These are phyloP conservation scores for Tiliqua scincoides DNA, from an alignment of 2,113 vertebrate species.

Conservation along the genomic window DNA sequence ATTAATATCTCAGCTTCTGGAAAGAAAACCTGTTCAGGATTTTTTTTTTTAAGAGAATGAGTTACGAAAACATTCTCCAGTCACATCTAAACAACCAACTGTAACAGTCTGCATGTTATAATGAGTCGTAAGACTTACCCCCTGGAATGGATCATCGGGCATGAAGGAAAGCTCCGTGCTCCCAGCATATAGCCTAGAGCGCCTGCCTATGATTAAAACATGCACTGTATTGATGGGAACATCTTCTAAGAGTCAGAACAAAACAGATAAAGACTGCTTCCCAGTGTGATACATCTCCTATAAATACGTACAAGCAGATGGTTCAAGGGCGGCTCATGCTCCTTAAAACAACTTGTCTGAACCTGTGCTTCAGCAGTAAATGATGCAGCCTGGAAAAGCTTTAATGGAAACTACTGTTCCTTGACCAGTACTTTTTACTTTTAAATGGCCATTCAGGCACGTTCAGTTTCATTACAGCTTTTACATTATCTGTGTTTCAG, in stretches of 20 bases:
- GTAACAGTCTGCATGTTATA: conserved; percentile 25
- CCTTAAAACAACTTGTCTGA: not conserved
- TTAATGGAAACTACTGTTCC: not conserved
- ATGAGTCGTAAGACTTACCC: conserved; percentile 25
- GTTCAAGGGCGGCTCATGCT: not conserved
- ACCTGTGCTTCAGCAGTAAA: conserved; percentile 47
- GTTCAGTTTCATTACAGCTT: not conserved
- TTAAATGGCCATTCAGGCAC: not conserved
- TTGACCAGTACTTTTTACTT: not conserved
- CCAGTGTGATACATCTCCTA: not conserved
- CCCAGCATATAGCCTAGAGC: not conserved
- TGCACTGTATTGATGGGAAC: conserved; percentile 44
- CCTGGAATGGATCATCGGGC: conserved; percentile 18
- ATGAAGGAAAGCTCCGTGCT: conserved; percentile 32
- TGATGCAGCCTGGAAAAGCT: conserved; percentile 7
- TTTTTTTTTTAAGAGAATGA: conserved; percentile 16
- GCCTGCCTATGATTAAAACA: conserved; percentile 49
- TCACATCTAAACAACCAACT: not conserved
- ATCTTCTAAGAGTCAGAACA: conserved; percentile 31
- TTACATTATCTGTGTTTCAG: too few relatives aligned
- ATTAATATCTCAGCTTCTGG: conserved; percentile 5
- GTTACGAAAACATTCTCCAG: conserved; percentile 7
- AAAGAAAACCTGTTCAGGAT: not conserved
- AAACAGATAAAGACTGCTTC: conserved; percentile 15
- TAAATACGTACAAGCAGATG: conserved; percentile 28